Conservation (phyloP, 2,113 vertebrate species). For the Hippopotamus amphibius region DNA sequence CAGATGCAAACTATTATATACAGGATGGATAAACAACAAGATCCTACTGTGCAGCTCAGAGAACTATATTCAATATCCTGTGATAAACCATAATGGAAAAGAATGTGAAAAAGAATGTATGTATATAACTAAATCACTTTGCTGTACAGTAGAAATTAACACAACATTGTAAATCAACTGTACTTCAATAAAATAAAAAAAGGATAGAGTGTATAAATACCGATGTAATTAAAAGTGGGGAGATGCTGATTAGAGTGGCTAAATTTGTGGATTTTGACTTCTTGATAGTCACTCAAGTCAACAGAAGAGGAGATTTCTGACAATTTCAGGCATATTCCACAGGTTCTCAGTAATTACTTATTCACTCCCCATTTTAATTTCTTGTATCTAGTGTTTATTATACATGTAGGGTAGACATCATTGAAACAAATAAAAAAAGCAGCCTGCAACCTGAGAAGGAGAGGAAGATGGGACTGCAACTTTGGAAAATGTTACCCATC, state of each 20-base stretch:
- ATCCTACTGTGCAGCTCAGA: rapidly evolving
- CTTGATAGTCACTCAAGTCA: neutral
- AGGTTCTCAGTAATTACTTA: neutral
- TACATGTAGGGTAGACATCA: neutral
- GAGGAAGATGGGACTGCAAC: neutral
- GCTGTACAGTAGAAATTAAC: neutral
- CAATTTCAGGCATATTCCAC: neutral
- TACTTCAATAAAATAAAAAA: neutral
- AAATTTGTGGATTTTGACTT: neutral
- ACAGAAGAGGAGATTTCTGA: neutral
- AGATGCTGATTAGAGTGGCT: neutral
- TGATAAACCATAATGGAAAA: neutral
- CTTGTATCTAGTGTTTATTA: neutral
- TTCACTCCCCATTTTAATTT: neutral
- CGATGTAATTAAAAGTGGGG: neutral
- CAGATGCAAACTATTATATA: neutral
- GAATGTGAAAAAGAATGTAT: neutral
- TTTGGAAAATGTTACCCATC: neutral
- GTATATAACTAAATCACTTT: no score
- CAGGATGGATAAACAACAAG: neutral
- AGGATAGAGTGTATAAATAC: neutral
- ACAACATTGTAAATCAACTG: neutral
- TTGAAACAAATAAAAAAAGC: neutral
- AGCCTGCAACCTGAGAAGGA: neutral
- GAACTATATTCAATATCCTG: neutral